Evolutionary conservation across 1,140 invertebrate species (phyloP), one percentile per base, ranked within the genome.

Genomic region (Drosophila tani): DNA sequence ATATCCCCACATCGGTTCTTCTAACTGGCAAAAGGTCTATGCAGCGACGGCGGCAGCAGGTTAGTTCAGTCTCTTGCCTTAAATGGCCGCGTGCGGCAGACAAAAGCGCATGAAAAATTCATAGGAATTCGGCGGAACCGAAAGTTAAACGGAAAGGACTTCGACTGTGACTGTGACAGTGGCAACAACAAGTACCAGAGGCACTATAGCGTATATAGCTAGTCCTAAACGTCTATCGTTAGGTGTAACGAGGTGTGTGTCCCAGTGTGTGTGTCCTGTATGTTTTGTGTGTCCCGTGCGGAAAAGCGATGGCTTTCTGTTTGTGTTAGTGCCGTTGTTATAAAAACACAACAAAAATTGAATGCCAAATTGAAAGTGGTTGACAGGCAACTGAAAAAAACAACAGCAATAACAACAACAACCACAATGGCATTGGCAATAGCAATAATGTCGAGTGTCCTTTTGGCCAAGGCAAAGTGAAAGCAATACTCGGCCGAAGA

Each of bases 91-190:
- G 85, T 88, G 78, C 70, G 84, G 84, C 84, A 88, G 84, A 88
- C 84, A 88, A 88, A 88, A 88, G 84, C 84, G 84, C 85, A 88
- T 88, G 81, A 88, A 88, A 88, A 88, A 88, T 88, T 88, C 85
- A 88, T 88, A 81, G 73, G 68, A 27, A 38, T 62, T 63, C 50
- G 70, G 50, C 70, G 68, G 55, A 60, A 24, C 55, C 45, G 29
- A 71, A 41, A 50, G 69, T 59, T 79, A 51, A 65, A 21, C 66
- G 67, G 53, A 56, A 56, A 40, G 35, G 53, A 56, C 53, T 56
- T 68, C 50, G 63, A 64, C 35, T 56, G 53, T 56, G 62, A 78
- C 29, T 43, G 56, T 49, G 66, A 69, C 69, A 80, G 40, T 53
- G 65, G 51, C 50, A 65, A 51, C 38, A 59, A 29, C 17, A 46